Base-by-base conservation (phyloP, 2,888 invertebrate genomes). In the Thymelicus acteon region DNA sequence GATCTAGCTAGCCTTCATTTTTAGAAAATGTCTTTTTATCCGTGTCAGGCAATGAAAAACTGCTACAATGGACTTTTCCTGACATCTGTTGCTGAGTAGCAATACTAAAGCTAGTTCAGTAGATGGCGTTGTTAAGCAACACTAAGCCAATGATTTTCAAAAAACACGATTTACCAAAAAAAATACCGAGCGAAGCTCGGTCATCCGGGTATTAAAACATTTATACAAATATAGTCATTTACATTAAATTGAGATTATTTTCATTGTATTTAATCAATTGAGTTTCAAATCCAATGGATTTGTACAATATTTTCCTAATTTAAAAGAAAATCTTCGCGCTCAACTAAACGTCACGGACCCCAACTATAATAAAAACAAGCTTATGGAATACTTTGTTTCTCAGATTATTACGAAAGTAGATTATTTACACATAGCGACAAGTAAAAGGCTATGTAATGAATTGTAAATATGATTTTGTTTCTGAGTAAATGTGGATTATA, bases 291-390 rank as follows among this genome's bases (percentile, higher is more conserved):
- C 60, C 39, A 13, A 13, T 12, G 58, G 48, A 31, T 57, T 65
- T 57, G 0, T 12, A 13, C 19, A 57, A 47, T 10, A 37, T 58
- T 58, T 66, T 6, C 37, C 7, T 57, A 8, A 48, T 47, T n/a
- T 62, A 48, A 48, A 62, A 62, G 61, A 69, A 62, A 69, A 62
- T 57, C 68, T 62, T 69, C 2, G 54, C 63, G 37, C 37, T 62
- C 47, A 62, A 24, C 48, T 19, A 39, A 62, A 57, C 48, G 62
- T 62, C 68, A 69, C 62, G 62, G 68, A 62, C 54, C 54, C 40
- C 57, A 62, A 69, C 68, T 48, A 62, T 57, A 47, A 62, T 69
- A 62, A 68, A 62, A 69, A 54, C 31, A 31, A 69, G 62, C 57
- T 69, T 69, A 48, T 7, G 47, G 47, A 40, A 13, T n/a, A 57